These are phyloP conservation scores for Columbina picui DNA, from an alignment of 2,113 vertebrate species.

Conservation along the genomic window DNA sequence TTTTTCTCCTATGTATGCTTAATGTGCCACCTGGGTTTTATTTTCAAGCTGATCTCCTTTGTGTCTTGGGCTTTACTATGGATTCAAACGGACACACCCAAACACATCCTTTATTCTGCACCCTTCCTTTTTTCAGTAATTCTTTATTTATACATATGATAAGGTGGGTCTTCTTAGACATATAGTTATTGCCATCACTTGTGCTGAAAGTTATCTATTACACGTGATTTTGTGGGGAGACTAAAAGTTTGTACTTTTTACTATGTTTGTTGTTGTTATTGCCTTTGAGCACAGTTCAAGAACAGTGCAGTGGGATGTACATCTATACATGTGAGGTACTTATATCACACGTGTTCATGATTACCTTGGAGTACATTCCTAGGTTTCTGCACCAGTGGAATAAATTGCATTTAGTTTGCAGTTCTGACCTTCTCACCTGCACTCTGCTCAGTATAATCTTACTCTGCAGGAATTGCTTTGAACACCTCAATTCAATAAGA, in stretches of 20 bases:
- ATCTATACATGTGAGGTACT: background rate
- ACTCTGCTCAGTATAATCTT: slow-evolving; percentile 61
- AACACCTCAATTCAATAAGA: slow-evolving; percentile 61
- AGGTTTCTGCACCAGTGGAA: slow-evolving; percentile 32
- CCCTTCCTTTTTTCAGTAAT: background rate
- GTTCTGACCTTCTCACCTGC: slow-evolving; percentile 66
- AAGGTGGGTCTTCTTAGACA: background rate
- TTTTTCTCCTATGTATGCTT: background rate
- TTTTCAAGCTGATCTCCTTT: slow-evolving; percentile 16
- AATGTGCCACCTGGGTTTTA: background rate
- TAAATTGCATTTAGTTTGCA: slow-evolving; percentile 58
- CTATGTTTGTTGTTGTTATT: background rate
- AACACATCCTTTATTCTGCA: background rate
- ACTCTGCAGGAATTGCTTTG: slow-evolving; percentile 61
- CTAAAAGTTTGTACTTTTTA: background rate
- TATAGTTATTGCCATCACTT: background rate
- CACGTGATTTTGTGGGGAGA: background rate
- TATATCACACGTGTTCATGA: slow-evolving; percentile 16
- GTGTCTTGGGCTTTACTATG: background rate
- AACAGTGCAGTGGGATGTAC: background rate
- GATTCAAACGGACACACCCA: background rate
- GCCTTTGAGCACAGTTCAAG: background rate
- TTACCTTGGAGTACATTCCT: slow-evolving; percentile 50
- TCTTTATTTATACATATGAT: background rate
- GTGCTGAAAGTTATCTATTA: background rate